Percentiles rank a stretch among this genome's conserved stretches.
Evolutionary conservation across 2,113 vertebrate genomes (phyloP).

Genomic region (Nansenia antarctica): DNA sequence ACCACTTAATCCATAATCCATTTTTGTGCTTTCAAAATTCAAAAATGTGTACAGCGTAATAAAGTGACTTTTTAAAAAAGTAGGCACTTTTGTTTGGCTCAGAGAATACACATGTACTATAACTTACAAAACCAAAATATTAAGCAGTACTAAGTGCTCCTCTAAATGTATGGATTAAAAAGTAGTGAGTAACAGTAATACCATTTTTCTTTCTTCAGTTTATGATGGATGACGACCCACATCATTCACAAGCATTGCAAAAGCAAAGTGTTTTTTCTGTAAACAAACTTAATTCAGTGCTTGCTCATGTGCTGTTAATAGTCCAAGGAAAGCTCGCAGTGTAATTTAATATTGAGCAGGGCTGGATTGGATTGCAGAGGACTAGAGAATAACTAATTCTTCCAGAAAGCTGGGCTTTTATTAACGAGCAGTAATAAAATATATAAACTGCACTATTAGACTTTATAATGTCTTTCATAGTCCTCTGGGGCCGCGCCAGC

Average conservation of each 20-base stretch:
- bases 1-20: no score
- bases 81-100: no score
- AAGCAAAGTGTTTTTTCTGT: conserved; percentile 29
- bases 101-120: neutral
- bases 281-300: conserved; percentile 38
- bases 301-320: conserved; percentile 55
- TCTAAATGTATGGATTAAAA: conserved; percentile 21
- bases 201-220: conserved; percentile 25
- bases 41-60: no score
- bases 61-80: no score
- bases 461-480: conserved; percentile 77
- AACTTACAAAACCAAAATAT: neutral
- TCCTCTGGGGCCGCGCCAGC: conserved; percentile 66
- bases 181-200: conserved; percentile 22
- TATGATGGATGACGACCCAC: conserved; percentile 35
- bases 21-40: no score
- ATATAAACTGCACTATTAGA: conserved; percentile 77
- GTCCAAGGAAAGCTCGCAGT: conserved; percentile 42
- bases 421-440: conserved; percentile 76
- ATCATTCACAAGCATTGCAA: conserved; percentile 25
- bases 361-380: conserved; percentile 53
- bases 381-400: conserved; percentile 68
- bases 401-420: conserved; percentile 65
- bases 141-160: conserved; percentile 8
- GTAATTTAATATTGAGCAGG: conserved; percentile 51